A percentile compares a stretch with the other conserved stretches of the same genome.
These are phyloP conservation scores for Acheta domesticus DNA, from an alignment of 2,888 invertebrate species.

Conservation along the genomic window DNA sequence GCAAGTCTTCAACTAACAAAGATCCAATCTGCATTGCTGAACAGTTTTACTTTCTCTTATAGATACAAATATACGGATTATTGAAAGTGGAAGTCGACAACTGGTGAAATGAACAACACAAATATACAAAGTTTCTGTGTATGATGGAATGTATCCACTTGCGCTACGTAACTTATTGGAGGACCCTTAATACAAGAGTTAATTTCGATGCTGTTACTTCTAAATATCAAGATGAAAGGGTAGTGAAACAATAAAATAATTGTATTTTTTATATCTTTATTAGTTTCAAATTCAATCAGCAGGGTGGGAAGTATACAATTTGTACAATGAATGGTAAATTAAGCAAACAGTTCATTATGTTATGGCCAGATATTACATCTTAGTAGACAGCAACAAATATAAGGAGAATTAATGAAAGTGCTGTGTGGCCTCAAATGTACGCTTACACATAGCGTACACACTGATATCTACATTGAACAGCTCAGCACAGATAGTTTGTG, in stretches of 20 bases:
- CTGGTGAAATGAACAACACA: too few relatives aligned
- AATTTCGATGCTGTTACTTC: too few relatives aligned
- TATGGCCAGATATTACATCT: constrained; percentile 9
- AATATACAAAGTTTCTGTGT: too few relatives aligned
- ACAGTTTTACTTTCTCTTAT: too few relatives aligned
- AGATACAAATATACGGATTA: too few relatives aligned
- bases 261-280: neutral
- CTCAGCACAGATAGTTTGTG: constrained; percentile 18
- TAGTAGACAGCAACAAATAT: constrained; percentile 1
- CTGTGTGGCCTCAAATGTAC: constrained; percentile 9
- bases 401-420: constrained; percentile 3
- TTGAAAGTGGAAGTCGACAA: too few relatives aligned
- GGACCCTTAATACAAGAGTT: too few relatives aligned
- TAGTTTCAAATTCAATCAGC: constrained; percentile 18
- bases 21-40: too few relatives aligned
- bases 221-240: too few relatives aligned
- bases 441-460: constrained; percentile 1
- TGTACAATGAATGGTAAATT: constrained; percentile 18
- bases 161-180: too few relatives aligned
- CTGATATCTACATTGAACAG: constrained; percentile 18
- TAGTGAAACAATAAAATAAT: neutral
- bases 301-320: constrained; percentile 18
- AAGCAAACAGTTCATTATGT: constrained; percentile 12
- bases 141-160: too few relatives aligned
- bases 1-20: too few relatives aligned